Conservation (phyloP, 2,888 invertebrate genomes). For the Polia nebulosa region DNA sequence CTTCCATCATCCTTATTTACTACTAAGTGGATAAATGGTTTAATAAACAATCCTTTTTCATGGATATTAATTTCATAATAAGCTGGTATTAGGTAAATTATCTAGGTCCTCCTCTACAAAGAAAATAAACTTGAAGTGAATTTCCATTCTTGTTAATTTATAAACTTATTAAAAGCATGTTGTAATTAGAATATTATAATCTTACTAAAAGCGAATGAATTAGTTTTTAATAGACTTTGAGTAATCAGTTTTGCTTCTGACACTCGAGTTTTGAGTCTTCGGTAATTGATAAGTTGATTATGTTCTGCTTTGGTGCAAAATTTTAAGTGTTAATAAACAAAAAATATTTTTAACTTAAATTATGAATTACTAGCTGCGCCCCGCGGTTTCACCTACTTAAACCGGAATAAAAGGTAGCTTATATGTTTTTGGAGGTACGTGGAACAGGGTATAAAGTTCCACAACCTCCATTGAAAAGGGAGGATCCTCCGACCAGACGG, state of each 20-base stretch:
- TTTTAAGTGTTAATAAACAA: not conserved
- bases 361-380: no score
- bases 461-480: no score
- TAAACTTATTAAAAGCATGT: constrained; percentile 39
- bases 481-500: no score
- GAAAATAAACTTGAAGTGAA: constrained; percentile 11
- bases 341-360: not conserved
- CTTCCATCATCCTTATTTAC: not conserved
- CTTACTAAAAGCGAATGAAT: constrained; percentile 29
- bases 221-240: constrained; percentile 27
- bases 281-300: constrained; percentile 13
- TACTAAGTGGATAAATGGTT: not conserved
- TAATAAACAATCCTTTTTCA: no score
- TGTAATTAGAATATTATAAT: constrained; percentile 28
- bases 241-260: constrained; percentile 34
- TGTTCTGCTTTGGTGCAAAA: not conserved
- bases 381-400: no score
- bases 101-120: constrained; percentile 10
- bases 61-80: constrained; percentile 2
- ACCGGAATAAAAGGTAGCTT: no score
- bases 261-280: constrained; percentile 30
- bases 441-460: no score
- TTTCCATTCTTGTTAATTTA: constrained; percentile 29
- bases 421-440: no score
- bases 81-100: not conserved